Percentiles rank a stretch among this genome's conserved stretches.
These are phyloP conservation scores for Eilema sororculum DNA, from an alignment of 2,888 invertebrate genomes.

Conservation along the genomic window DNA sequence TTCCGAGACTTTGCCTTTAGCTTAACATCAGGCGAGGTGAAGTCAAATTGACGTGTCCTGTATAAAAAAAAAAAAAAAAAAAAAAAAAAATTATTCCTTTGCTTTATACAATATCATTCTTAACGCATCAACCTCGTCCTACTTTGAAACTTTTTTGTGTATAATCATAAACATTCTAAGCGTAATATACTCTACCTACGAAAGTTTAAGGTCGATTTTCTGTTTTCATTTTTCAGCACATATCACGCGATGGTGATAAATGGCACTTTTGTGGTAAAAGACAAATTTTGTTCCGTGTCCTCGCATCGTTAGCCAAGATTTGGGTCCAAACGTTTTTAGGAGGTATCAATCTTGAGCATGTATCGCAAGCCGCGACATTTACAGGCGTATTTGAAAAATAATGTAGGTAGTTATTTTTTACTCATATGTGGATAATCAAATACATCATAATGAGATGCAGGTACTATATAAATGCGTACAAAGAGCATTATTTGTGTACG, in stretches of 20 bases:
- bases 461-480: no score
- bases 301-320: conserved; percentile 68
- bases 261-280: conserved; percentile 63
- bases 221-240: conserved; percentile 15
- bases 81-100: no score
- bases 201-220: conserved; percentile 22
- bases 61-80: no score
- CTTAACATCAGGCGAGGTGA: no score
- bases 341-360: conserved; percentile 26
- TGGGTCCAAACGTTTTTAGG: conserved; percentile 48
- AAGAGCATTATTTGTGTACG: no score
- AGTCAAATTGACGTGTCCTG: no score
- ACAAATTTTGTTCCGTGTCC: conserved; percentile 75
- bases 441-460: no score
- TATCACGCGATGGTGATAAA: conserved; percentile 67
- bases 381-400: conserved; percentile 33
- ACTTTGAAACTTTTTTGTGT: conserved; percentile 35
- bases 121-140: conserved; percentile 45
- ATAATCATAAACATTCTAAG: conserved; percentile 17
- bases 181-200: conserved; percentile 20
- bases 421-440: neutral
- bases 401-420: conserved; percentile 4
- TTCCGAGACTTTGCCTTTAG: no score
- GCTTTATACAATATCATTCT: conserved; percentile 42
- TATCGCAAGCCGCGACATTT: conserved; percentile 22